Evolutionary conservation across 1,140 invertebrate species (phyloP).

Genomic region (Zelostemma sp.): DNA sequence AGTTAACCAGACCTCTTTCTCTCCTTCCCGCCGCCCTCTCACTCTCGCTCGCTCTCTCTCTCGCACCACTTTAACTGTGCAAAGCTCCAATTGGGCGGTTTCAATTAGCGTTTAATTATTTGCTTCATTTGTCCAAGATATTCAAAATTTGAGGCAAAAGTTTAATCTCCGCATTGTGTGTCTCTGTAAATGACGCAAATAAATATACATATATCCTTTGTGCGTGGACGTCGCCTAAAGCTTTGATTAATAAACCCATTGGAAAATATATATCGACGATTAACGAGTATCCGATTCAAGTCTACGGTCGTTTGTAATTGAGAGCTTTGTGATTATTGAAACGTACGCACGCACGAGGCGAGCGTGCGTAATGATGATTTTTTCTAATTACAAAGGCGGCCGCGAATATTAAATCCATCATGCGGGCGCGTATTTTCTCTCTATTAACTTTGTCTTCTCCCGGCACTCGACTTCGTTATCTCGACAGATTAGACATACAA

Average conservation of each 20-base stretch:
- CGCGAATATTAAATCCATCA: constrained; percentile 18
- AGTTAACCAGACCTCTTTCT: constrained; percentile 37
- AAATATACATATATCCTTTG: constrained; percentile 10
- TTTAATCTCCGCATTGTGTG: constrained; percentile 2
- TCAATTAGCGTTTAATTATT: constrained; percentile 69
- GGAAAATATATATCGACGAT: constrained; percentile 26
- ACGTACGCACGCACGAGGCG: constrained; percentile 13
- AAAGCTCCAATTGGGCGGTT: constrained; percentile 66
- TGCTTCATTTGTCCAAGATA: constrained; percentile 59
- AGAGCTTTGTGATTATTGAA: constrained; percentile 17
- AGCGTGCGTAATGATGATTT: constrained; percentile 31
- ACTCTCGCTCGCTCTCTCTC: constrained; percentile 6
- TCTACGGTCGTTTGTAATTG: constrained; percentile 17
- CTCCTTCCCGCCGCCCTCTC: constrained; percentile 8
- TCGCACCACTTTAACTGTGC: constrained; percentile 65
- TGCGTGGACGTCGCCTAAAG: constrained; percentile 16
- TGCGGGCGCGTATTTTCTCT: constrained; percentile 14
- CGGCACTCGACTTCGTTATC: neutral
- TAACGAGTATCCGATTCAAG: constrained; percentile 20
- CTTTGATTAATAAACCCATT: constrained; percentile 36
- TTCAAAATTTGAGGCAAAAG: constrained; percentile 47
- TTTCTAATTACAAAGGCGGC: constrained; percentile 23
- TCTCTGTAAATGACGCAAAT: neutral
- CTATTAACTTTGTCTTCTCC: constrained; percentile 19
- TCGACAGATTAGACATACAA: neutral